These are phyloP conservation scores for Nothocercus julius DNA, from an alignment of 2,113 vertebrate genomes.

Conservation along the genomic window DNA sequence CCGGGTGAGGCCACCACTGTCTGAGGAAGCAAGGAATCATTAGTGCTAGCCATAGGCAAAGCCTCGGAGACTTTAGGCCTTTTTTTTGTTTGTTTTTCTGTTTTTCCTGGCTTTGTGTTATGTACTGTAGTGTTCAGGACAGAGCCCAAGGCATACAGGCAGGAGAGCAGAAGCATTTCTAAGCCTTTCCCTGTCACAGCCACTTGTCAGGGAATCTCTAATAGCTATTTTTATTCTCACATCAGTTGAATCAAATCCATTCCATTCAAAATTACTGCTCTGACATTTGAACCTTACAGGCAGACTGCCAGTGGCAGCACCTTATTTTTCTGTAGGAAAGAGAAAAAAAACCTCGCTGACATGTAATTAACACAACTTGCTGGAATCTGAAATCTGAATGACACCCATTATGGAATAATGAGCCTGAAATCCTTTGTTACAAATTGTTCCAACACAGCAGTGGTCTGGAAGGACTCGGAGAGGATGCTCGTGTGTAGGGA, in stretches of 20 bases:
- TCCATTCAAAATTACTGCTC: conserved; percentile 26
- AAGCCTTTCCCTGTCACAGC: neutral
- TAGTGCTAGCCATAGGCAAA: neutral
- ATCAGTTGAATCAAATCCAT: neutral
- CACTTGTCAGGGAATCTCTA: conserved; percentile 17
- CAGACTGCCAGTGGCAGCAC: neutral
- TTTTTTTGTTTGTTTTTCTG: neutral
- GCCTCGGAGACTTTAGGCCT: neutral
- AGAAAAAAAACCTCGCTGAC: neutral
- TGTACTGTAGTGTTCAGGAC: neutral
- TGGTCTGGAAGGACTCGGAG: neutral
- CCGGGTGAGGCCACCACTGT: neutral
- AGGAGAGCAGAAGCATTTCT: neutral
- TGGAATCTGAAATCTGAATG: conserved; percentile 29
- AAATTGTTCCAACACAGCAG: neutral
- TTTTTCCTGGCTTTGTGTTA: neutral
- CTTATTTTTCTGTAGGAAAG: conserved; percentile 30
- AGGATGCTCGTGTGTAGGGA: neutral
- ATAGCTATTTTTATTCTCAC: neutral
- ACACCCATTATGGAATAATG: conserved; percentile 36
- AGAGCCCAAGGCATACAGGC: neutral
- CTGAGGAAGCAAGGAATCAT: neutral
- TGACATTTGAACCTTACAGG: conserved; percentile 35
- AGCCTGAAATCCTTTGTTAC: conserved; percentile 26
- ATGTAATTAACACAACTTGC: conserved; percentile 30